Evolutionary conservation across 2,113 vertebrate species (phyloP), one percentile per base, ranked within the genome.

Genomic region (Scophthalmus maximus): DNA sequence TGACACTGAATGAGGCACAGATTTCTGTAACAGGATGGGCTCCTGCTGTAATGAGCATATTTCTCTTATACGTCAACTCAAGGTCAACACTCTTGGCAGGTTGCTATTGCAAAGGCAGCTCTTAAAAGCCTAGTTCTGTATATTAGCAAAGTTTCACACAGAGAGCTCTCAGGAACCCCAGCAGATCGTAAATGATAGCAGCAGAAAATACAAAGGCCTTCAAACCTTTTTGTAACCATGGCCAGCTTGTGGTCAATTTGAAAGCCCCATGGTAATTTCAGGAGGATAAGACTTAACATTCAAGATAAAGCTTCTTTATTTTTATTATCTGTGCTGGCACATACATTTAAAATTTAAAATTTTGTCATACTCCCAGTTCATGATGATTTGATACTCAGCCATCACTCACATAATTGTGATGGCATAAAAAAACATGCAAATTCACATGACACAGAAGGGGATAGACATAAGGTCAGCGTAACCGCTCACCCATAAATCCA

Each of bases 81-180:
- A 89, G 88, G 85, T 85, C 85, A 84, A 27, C 23, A 46, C 71
- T 51, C 72, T 67, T 68, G 67, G 76, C 57, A 30, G 64, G 76
- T 32, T 73, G 51, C 59, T 42, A 51, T 53, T 51, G 65, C 46
- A 81, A 49, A 74, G 56, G 47, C 51, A 55, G 63, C 23, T 67
- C 61, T 30, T 22, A 82, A 73, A 84, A 72, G 66, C 57, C 61
- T 32, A 3, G 7, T n/a, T 18, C 25, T 20, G 56, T 52, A 79
- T 81, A 78, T 80, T 73, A 52, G 25, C 66, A 50, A n/a, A 55
- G 49, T 56, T 67, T 83, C 80, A 85, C 79, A 76, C 79, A 30
- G 78, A 68, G 79, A 81, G 64, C 60, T 77, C 47, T 20, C 53
- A 53, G 69, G 34, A 17, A 8, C 23, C 50, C 67, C 77, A 83